A percentile compares a stretch with the other conserved stretches of the same genome.
phyloP scores from a whole-genome alignment of 2,888 invertebrate species.

The Hymenopus coronatus region DNA sequence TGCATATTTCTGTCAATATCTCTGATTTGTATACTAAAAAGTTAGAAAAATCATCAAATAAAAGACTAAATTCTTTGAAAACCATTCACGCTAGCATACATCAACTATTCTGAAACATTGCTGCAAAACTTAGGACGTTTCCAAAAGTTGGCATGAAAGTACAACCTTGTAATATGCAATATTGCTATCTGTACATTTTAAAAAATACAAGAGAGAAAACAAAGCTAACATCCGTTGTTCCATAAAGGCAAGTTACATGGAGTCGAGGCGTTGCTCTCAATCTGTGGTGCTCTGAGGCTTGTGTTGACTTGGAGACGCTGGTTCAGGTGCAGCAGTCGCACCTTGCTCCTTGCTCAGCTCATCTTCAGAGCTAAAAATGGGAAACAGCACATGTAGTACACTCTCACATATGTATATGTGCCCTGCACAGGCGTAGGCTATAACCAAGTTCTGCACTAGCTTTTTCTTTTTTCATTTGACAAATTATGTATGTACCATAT shows the following conservation, averaged over 20 bases:
- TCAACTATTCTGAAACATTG: neutral
- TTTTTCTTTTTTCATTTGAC: too few relatives aligned
- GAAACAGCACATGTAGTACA: too few relatives aligned
- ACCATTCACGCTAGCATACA: neutral
- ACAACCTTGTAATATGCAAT: neutral
- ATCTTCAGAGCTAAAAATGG: constrained; percentile 22
- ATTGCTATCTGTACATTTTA: neutral
- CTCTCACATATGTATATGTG: too few relatives aligned
- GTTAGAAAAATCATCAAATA: neutral
- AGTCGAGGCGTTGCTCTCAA: neutral
- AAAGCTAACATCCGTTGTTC: neutral
- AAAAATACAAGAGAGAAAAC: neutral
- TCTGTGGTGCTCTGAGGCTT: neutral
- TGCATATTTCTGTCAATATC: neutral
- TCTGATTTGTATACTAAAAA: neutral
- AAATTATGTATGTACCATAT: too few relatives aligned
- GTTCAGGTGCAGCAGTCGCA: neutral
- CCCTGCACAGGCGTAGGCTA: too few relatives aligned
- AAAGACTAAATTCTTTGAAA: neutral
- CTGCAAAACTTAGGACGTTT: neutral
- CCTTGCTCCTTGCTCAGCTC: constrained; percentile 24
- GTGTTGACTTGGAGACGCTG: constrained; percentile 8
- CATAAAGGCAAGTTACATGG: neutral
- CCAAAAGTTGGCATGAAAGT: neutral
- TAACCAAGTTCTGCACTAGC: too few relatives aligned